Percentiles rank a stretch among this genome's conserved stretches.
phyloP scores from a whole-genome alignment of 2,888 invertebrate genomes.

The Zygaena filipendulae region DNA sequence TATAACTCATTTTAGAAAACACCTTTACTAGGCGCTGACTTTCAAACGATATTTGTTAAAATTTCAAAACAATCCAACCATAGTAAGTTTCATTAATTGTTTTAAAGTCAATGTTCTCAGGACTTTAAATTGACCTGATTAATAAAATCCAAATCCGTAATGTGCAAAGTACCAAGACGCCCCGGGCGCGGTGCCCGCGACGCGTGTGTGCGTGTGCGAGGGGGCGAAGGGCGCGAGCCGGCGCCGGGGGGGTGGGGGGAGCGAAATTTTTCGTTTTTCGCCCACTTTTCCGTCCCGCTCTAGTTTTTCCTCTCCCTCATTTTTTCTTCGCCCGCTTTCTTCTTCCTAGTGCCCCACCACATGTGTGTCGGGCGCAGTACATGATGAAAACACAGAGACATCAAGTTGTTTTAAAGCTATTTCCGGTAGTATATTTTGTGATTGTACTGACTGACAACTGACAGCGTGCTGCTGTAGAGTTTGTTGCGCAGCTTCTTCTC shows the following conservation, averaged over 20 bases:
- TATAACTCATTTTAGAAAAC: too few species aligned
- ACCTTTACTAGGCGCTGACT: too few species aligned
- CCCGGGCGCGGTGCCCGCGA: slow-evolving; percentile 16
- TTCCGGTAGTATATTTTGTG: too few species aligned
- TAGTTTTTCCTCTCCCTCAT: slow-evolving; percentile 69
- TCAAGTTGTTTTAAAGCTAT: too few species aligned
- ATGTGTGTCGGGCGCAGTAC: slow-evolving; percentile 56
- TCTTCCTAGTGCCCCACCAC: slow-evolving; percentile 69
- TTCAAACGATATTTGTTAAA: too few species aligned
- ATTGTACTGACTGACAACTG: not conserved
- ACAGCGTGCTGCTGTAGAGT: too few species aligned
- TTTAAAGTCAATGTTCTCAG: too few species aligned
- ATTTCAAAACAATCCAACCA: too few species aligned
- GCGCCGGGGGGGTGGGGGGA: slow-evolving; percentile 29
- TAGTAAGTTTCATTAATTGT: too few species aligned
- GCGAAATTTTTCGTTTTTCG: slow-evolving; percentile 69
- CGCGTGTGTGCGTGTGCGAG: slow-evolving; percentile 54
- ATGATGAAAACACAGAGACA: slow-evolving; percentile 23
- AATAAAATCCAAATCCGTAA: too few species aligned
- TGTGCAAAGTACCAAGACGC: slow-evolving; percentile 35
- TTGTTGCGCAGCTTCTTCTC: too few species aligned
- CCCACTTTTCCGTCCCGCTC: slow-evolving; percentile 68
- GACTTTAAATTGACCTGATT: too few species aligned
- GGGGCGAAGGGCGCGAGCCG: slow-evolving; percentile 25
- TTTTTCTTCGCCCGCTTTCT: slow-evolving; percentile 65